Percentiles rank a stretch among this genome's conserved stretches.
These are phyloP conservation scores for Leptoclinus maculatus DNA, from an alignment of 2,797 vertebrate species.

Conservation along the genomic window DNA sequence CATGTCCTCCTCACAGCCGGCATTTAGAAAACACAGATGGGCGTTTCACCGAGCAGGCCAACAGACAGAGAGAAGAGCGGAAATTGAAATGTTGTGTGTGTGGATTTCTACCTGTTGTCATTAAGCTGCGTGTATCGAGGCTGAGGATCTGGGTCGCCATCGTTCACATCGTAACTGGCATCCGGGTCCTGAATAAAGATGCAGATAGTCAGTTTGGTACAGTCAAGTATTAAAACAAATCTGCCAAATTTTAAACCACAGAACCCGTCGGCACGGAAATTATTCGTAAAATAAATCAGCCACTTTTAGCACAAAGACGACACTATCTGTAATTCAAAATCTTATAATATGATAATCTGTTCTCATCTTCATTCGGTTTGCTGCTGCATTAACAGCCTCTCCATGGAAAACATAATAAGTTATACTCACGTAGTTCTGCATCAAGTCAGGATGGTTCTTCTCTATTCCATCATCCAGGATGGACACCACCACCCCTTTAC, in stretches of 20 bases:
- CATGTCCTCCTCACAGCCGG: not conserved
- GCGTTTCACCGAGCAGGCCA: conserved; percentile 6
- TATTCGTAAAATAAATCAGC: not conserved
- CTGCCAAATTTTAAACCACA: not conserved
- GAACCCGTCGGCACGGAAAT: not conserved
- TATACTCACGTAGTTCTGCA: conserved; percentile 80
- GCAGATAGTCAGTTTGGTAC: not conserved
- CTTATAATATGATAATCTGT: not conserved
- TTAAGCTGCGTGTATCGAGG: conserved; percentile 98
- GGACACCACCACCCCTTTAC: conserved; percentile 94
- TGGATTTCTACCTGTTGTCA: conserved; percentile 90
- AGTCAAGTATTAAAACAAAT: not conserved
- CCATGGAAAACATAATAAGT: not conserved
- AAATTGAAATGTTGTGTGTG: conserved; percentile 18
- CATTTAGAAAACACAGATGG: conserved; percentile 23
- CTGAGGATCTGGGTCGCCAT: conserved; percentile 96
- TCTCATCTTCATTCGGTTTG: not conserved
- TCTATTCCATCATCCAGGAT: conserved; percentile 99
- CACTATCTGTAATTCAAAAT: conserved; percentile 15
- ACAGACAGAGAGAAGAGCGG: conserved; percentile 17
- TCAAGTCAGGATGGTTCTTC: conserved; percentile 96
- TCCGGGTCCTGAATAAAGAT: conserved; percentile 83
- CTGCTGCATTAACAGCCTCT: not conserved
- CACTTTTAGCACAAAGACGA: not conserved
- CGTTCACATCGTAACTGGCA: conserved; percentile 97